Base-by-base conservation (phyloP, 2,113 vertebrate genomes). In the Phalacrocorax aristotelis region DNA sequence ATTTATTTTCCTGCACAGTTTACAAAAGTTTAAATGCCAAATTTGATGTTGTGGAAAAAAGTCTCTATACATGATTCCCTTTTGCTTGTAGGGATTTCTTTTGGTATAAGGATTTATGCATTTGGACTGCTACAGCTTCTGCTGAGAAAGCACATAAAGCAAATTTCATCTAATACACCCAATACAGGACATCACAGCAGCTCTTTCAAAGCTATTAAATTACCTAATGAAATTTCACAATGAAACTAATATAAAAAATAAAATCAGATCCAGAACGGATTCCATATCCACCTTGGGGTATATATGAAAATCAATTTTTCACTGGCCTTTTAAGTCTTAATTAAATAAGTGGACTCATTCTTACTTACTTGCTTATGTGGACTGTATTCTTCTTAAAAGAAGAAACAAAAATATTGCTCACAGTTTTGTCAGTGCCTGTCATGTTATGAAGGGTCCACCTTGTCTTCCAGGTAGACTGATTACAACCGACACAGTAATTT, bases 131-230 rank as follows among this genome's bases (percentile, higher is more conserved):
- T 64, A n/a, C 21, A 72, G 40, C 32, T 79, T 87, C 57, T 94
- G 91, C 93, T 85, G 77, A 89, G 49, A 89, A 92, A 87, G 83
- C 75, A 85, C 18, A 44, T 3, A 9, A 77, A 89, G 27, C 40
- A 55, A 60, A 87, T 87, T 87, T 84, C 27, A 80, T 80, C 51
- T 79, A 89, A 52, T 54, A 34, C 22, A 30, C 75, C 66, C 64
- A 79, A n/a, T 89, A 71, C 0, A 82, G 65, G 30, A 69, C 61
- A 72, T 32, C 5, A 17, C 46, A 52, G 61, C 74, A 96, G 40
- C 36, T 51, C 80, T 92, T 91, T 69, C 81, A 83, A 83, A 94
- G 87, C 44, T 93, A 76, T 83, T 92, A 57, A 83, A 95, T 93
- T 57, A 84, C 6, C 51, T 84, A 89, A 93, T 89, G 69, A 89